Percentiles rank a stretch among this genome's conserved stretches.
phyloP scores from a whole-genome alignment of 2,888 invertebrate genomes.

The Aromia moschata region DNA sequence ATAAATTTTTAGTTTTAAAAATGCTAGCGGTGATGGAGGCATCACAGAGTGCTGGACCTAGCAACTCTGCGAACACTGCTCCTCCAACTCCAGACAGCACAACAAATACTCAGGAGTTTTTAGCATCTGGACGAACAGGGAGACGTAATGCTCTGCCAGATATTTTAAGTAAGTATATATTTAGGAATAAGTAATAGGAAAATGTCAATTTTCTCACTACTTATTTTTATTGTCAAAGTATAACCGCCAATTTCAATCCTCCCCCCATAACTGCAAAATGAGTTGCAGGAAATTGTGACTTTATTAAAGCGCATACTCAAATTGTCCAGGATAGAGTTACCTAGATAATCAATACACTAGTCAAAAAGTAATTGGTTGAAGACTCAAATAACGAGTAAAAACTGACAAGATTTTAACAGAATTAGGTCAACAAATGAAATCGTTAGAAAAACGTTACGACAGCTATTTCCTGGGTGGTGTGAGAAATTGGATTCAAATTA shows the following conservation, averaged over 20 bases:
- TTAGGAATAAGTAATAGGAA: not conserved
- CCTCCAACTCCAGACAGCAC: slow-evolving; percentile 43
- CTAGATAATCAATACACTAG: too few relatives aligned
- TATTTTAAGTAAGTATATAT: slow-evolving; percentile 66
- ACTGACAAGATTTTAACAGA: too few relatives aligned
- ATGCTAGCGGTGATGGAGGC: slow-evolving; percentile 63
- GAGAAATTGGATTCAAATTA: too few relatives aligned
- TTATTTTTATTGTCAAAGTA: not conserved
- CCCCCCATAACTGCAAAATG: not conserved
- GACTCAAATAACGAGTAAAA: too few relatives aligned
- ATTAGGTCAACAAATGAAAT: too few relatives aligned
- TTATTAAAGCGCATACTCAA: too few relatives aligned
- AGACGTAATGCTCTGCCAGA: slow-evolving; percentile 89
- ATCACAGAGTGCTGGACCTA: slow-evolving; percentile 52
- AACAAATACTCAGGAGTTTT: slow-evolving; percentile 69
- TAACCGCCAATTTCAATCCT: not conserved
- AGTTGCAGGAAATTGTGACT: not conserved
- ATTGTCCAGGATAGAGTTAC: too few relatives aligned
- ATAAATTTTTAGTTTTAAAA: slow-evolving; percentile 57
- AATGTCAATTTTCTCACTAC: not conserved
- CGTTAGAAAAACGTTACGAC: too few relatives aligned
- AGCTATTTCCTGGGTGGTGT: too few relatives aligned
- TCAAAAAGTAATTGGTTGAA: too few relatives aligned
- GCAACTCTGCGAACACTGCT: slow-evolving; percentile 37
- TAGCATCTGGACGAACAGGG: slow-evolving; percentile 86